These are phyloP conservation scores for Ceyx melanurus DNA, from an alignment of 2,113 vertebrate genomes.

Conservation along the genomic window DNA sequence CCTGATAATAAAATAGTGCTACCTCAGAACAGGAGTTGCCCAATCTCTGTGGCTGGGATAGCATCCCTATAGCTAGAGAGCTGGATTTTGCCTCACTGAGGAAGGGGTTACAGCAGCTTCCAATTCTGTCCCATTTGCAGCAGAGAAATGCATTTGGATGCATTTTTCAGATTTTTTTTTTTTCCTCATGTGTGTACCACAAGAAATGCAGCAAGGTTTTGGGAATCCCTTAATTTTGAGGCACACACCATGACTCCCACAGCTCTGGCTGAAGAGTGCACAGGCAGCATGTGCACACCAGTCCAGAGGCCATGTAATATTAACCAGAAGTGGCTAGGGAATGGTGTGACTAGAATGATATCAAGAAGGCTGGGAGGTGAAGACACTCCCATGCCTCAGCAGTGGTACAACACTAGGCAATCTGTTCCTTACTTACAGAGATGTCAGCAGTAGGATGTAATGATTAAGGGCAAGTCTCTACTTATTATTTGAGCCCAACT, in stretches of 20 bases:
- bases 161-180: neutral
- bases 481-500: neutral
- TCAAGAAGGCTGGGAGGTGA: neutral
- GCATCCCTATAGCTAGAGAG: neutral
- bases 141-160: neutral
- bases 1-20: neutral
- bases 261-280: neutral
- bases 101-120: neutral
- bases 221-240: neutral
- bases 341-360: neutral
- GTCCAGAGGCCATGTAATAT: neutral
- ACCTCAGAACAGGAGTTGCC: neutral
- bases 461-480: neutral
- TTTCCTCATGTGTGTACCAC: neutral
- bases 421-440: neutral
- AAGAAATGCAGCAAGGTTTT: neutral
- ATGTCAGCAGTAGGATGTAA: neutral
- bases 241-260: neutral
- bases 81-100: neutral
- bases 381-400: neutral
- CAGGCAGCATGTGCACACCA: neutral
- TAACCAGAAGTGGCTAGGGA: neutral
- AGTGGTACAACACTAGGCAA: neutral
- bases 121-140: neutral
- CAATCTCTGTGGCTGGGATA: neutral